phyloP scores from a whole-genome alignment of 1,140 invertebrate genomes.

The Brachionus koreanus region DNA sequence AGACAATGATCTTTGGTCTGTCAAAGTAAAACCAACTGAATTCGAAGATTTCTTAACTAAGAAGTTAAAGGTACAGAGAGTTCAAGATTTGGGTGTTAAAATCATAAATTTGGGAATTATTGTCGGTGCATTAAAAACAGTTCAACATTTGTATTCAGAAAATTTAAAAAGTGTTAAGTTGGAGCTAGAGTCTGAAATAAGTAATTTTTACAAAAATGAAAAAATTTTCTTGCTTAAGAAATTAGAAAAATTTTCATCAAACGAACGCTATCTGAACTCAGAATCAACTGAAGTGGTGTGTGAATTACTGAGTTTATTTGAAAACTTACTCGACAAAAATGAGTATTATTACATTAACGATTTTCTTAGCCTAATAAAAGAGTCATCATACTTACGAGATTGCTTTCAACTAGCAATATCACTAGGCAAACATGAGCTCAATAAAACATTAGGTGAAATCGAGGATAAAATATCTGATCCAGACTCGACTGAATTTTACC shows the following conservation, averaged over 20 bases:
- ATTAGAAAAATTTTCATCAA: neutral
- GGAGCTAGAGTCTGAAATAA: neutral
- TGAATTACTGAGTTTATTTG: neutral
- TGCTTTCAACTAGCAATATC: slow-evolving; percentile 29
- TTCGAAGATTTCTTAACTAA: neutral
- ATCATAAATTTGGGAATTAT: slow-evolving; percentile 38
- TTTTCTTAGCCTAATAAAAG: neutral
- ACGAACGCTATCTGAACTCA: neutral
- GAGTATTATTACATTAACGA: slow-evolving; percentile 33
- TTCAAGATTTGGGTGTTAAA: neutral
- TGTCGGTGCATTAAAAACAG: slow-evolving; percentile 23
- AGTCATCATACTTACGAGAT: neutral
- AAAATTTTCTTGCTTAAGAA: neutral
- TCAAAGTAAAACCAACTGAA: slow-evolving; percentile 14
- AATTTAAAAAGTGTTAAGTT: neutral
- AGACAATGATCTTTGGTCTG: slow-evolving; percentile 33
- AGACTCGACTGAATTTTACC: neutral
- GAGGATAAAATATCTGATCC: neutral
- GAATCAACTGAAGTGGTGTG: neutral
- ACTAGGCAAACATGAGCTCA: neutral
- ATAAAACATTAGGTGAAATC: neutral
- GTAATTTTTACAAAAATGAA: slow-evolving; percentile 12
- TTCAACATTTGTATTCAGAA: slow-evolving; percentile 11
- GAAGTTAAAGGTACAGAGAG: neutral
- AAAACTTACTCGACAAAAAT: slow-evolving; percentile 8